phyloP scores from a whole-genome alignment of 1,140 invertebrate genomes.

The Philopotamus ludificatus region DNA sequence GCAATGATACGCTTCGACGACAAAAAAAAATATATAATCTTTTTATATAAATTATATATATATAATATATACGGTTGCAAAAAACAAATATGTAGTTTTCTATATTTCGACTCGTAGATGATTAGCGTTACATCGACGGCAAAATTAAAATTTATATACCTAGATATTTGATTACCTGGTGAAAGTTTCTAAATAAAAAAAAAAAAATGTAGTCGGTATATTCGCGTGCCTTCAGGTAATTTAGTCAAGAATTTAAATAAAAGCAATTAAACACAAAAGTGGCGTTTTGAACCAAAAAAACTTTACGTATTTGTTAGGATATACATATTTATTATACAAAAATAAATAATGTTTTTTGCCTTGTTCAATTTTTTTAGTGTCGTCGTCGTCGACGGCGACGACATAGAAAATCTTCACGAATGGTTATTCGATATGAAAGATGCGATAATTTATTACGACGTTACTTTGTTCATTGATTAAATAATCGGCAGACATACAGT shows the following conservation, averaged over 20 bases:
- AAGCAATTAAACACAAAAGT: slow-evolving; percentile 16
- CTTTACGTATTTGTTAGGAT: slow-evolving; percentile 11
- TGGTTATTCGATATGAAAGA: too few species aligned
- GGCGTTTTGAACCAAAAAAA: slow-evolving; percentile 12
- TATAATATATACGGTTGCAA: slow-evolving; percentile 20
- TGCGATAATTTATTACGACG: too few species aligned
- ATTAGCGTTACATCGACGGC: slow-evolving; percentile 20
- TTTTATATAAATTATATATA: slow-evolving; percentile 8
- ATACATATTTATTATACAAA: too few species aligned
- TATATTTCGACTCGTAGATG: slow-evolving; percentile 29
- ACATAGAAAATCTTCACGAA: too few species aligned
- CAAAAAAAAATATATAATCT: slow-evolving; percentile 18
- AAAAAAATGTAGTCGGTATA: slow-evolving; percentile 37
- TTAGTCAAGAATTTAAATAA: slow-evolving; percentile 31
- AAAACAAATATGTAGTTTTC: slow-evolving; percentile 33
- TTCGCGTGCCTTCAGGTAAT: slow-evolving; percentile 39
- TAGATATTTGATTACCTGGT: slow-evolving; percentile 30
- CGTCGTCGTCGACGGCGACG: too few species aligned
- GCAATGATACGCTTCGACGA: slow-evolving; percentile 26
- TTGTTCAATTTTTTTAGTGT: too few species aligned
- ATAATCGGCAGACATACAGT: too few species aligned
- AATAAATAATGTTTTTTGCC: too few species aligned
- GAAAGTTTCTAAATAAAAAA: slow-evolving; percentile 35
- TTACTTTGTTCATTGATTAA: too few species aligned
- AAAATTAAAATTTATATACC: slow-evolving; percentile 19